Conservation (phyloP, 1,140 invertebrate genomes). For the Drosophila neocordata region DNA sequence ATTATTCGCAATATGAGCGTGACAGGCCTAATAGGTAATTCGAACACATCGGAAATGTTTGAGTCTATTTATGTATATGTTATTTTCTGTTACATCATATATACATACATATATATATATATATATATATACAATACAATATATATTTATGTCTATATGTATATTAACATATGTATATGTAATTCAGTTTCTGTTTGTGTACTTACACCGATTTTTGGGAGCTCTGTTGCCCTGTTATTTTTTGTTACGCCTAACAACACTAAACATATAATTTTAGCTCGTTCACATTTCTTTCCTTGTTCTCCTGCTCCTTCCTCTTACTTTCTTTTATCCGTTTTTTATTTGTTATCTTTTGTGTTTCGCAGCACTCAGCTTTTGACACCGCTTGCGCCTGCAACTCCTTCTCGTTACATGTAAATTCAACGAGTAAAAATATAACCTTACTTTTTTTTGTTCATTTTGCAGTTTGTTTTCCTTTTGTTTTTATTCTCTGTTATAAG, state of each 20-base stretch:
- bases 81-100: constrained; percentile 19
- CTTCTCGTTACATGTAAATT: background rate
- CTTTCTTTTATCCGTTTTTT: too few species aligned
- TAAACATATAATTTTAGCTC: background rate
- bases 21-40: constrained; percentile 71
- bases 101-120: constrained; percentile 9
- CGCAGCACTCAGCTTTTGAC: constrained; percentile 1
- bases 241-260: background rate
- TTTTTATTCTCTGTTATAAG: too few species aligned
- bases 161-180: background rate
- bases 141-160: background rate
- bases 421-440: background rate
- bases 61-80: constrained; percentile 16
- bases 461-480: background rate
- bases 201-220: constrained; percentile 21
- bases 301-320: background rate
- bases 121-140: background rate
- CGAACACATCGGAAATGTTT: constrained; percentile 29
- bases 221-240: background rate
- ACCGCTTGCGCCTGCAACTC: background rate
- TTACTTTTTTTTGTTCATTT: background rate
- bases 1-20: constrained; percentile 83
- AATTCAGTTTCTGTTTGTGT: background rate
- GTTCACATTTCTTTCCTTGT: background rate
- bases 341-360: constrained; percentile 5